Evolutionary conservation across 2,797 vertebrate species (phyloP), one percentile per base, ranked within the genome.

Genomic region (Myiotriccus ornatus): DNA sequence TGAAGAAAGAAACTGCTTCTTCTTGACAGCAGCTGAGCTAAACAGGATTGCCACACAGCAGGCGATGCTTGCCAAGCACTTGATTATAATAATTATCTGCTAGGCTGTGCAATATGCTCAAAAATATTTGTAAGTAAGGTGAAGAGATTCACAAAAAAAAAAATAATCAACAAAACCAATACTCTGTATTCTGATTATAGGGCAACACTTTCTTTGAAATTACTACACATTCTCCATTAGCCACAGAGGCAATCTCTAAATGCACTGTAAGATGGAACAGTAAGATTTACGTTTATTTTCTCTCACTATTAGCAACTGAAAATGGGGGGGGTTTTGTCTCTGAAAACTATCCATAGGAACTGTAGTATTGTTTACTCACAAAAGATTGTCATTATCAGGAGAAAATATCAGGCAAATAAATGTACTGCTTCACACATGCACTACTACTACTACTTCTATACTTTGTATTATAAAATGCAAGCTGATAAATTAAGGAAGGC

Each of bases 11-110:
- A 91, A 73, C 63, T 89, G 73, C n/a, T 85, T 6, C 59, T 84
- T 73, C 83, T 69, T 87, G 88, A 94, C 65, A 95, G 84, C 1
- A 7, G 84, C 84, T 87, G 60, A 94, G 62, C 92, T 93, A 93
- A 92, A 94, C 43, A 82, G 71, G 41, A 76, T 43, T 30, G 30
- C 78, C 56, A 68, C 35, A 57, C 34, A 87, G 64, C 32, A 67
- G 32, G 25, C 35, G 10, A 67, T 44, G 69, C 7, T 12, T 5
- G 12, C 37, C 73, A 90, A 46, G 32, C 43, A 86, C 35, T 63
- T 82, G 49, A 74, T 90, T 93, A 87, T 19, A 64, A 73, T 35
- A 70, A 52, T 92, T 89, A 92, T 21, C 77, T 82, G 53, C 12
- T 30, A 22, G 41, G 37, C 71, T 55, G 44, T 53, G 59, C 65